Evolutionary conservation across 2,797 vertebrate species (phyloP), one percentile per base, ranked within the genome.

Genomic region (Megalops cyprinoides): DNA sequence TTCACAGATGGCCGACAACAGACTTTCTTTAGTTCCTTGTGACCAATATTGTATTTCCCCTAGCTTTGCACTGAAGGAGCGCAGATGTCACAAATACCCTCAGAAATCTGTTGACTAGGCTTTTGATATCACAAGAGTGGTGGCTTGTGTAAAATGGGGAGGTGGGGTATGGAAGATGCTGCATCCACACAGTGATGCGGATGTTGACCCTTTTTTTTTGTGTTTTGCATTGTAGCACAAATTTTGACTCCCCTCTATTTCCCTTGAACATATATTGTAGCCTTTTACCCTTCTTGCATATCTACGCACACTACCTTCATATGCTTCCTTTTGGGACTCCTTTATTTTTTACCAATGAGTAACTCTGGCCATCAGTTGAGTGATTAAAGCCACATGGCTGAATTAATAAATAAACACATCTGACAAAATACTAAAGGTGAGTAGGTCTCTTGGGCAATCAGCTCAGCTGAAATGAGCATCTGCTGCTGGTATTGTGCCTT

Each of bases 21-120:
- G 56, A 60, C 31, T 60, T 4, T 56, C 56, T 60, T 60, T 31
- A 3, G n/a, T 60, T 60, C 56, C 56, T 60, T 6, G 31, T 28
- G 56, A 56, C 56, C 25, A 25, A 60, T 60, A 60, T 60, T n/a
- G 6, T 2, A 60, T 60, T 60, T 60, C 56, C 56, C 56, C 9
- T 60, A 60, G 56, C 56, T 7, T 60, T 0, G 56, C 56, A 60
- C 56, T 14, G 8, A 60, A 60, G 9, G 56, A 60, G 56, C 14
- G 56, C 56, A 31, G 56, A 9, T 28, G 56, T 31, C 56, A 60
- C 3, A 10, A 25, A 28, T 25, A 28, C 12, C 25, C 1, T 28
- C 56, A 28, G 56, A 60, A 28, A 60, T 60, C 56, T 60, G 56
- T 60, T 28, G 56, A 28, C n/a, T 60, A 60, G 60, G 56, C 56